phyloP scores from a whole-genome alignment of 2,797 vertebrate genomes.

The Helicolenus hilgendorfi region DNA sequence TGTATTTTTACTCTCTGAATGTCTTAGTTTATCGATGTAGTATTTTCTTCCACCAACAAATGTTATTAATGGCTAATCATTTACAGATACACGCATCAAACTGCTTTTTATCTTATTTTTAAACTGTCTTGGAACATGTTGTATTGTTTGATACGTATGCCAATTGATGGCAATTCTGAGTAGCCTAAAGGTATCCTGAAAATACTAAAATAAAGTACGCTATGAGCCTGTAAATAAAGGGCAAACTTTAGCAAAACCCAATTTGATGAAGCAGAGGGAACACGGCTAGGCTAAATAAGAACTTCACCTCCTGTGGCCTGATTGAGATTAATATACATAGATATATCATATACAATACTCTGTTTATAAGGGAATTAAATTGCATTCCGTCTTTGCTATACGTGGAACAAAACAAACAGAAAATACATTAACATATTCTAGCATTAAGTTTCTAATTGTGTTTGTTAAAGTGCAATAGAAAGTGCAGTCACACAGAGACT shows the following conservation, averaged over 20 bases:
- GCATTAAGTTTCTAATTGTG: background rate
- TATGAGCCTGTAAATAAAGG: background rate
- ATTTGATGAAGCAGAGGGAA: too few species aligned
- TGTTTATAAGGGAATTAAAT: background rate
- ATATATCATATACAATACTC: background rate
- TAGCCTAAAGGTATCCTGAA: background rate
- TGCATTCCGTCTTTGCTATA: background rate
- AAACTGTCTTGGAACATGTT: background rate
- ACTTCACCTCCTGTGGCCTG: background rate
- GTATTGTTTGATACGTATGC: background rate
- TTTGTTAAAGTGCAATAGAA: background rate
- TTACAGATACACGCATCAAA: background rate
- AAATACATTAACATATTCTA: background rate
- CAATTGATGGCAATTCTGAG: background rate
- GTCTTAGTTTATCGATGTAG: too few species aligned
- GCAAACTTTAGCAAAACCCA: background rate
- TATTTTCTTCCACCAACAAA: background rate
- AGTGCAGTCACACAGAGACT: background rate
- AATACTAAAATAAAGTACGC: background rate
- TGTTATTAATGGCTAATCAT: background rate
- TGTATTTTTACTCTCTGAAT: too few species aligned
- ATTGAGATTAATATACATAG: background rate
- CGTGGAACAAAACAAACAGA: background rate
- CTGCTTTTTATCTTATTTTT: background rate
- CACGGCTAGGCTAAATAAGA: background rate